phyloP scores from a whole-genome alignment of 2,888 invertebrate genomes.

The Sphecodes monilicornis region DNA sequence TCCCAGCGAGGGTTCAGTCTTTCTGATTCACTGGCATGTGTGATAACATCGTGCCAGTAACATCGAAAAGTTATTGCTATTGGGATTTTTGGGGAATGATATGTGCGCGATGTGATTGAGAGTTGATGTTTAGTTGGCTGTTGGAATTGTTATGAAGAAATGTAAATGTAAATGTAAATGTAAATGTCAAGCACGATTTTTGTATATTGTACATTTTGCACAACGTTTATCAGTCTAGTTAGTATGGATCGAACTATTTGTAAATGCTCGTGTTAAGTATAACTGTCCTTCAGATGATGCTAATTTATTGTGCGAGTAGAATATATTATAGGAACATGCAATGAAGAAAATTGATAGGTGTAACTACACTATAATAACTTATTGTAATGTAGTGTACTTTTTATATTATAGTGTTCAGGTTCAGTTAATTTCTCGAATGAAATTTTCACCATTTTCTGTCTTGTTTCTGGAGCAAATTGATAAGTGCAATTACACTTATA shows the following conservation, averaged over 20 bases:
- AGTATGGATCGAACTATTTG: neutral
- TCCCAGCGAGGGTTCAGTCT: neutral
- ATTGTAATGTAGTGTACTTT: too few relatives aligned
- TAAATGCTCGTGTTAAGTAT: neutral
- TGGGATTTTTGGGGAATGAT: neutral
- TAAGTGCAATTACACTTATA: too few relatives aligned
- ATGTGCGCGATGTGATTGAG: neutral
- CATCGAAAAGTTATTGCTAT: neutral
- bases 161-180: too few relatives aligned
- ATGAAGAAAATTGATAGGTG: neutral
- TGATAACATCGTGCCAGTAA: neutral
- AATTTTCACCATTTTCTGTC: too few relatives aligned
- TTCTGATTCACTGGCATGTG: neutral
- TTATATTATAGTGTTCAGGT: too few relatives aligned
- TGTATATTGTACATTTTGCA: neutral
- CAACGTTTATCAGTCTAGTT: neutral
- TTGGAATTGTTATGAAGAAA: neutral
- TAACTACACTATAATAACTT: neutral
- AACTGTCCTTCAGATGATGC: neutral
- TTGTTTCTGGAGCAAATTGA: too few relatives aligned
- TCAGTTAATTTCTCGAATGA: too few relatives aligned
- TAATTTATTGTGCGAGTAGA: neutral
- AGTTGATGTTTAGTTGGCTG: neutral
- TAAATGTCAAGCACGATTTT: too few relatives aligned
- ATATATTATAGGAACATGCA: neutral